Percentiles rank a stretch among this genome's conserved stretches.
phyloP scores from a whole-genome alignment of 1,140 invertebrate species.

The Cyclina sinensis region DNA sequence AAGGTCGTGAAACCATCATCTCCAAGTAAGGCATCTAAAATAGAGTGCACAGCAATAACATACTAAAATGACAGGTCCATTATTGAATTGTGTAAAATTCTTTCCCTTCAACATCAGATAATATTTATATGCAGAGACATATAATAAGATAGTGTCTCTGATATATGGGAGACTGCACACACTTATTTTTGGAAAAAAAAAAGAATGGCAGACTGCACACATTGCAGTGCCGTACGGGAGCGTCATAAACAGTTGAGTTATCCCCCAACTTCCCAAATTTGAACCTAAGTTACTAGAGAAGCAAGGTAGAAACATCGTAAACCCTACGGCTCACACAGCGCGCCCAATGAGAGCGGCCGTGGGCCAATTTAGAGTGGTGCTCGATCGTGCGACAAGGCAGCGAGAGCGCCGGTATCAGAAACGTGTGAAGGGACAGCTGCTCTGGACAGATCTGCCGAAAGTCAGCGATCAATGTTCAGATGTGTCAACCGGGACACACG shows the following conservation, averaged over 20 bases:
- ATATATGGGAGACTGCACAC: too few relatives aligned
- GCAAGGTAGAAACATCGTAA: conserved; percentile 50
- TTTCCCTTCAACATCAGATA: too few relatives aligned
- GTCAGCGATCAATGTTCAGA: conserved; percentile 65
- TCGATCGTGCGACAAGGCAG: conserved; percentile 64
- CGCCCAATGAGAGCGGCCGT: conserved; percentile 48
- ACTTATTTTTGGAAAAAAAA: too few relatives aligned
- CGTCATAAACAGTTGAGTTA: conserved; percentile 64
- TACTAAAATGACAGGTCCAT: too few relatives aligned
- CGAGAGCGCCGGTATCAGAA: conserved; percentile 51
- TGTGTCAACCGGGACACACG: conserved; percentile 57
- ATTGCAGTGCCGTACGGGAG: conserved; percentile 61
- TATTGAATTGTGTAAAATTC: too few relatives aligned
- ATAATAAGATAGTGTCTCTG: too few relatives aligned
- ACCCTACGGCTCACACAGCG: conserved; percentile 59
- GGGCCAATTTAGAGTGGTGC: conserved; percentile 53
- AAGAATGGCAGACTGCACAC: conserved; percentile 65
- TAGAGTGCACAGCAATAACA: too few relatives aligned
- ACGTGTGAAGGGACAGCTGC: conserved; percentile 51
- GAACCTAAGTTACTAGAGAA: conserved; percentile 36
- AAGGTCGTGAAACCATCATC: too few relatives aligned
- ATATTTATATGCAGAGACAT: too few relatives aligned
- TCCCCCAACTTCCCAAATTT: conserved; percentile 64
- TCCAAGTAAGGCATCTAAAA: too few relatives aligned
- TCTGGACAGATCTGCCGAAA: conserved; percentile 64